Conservation (phyloP, 2,888 invertebrate species). For the Sarcophaga carnaria region DNA sequence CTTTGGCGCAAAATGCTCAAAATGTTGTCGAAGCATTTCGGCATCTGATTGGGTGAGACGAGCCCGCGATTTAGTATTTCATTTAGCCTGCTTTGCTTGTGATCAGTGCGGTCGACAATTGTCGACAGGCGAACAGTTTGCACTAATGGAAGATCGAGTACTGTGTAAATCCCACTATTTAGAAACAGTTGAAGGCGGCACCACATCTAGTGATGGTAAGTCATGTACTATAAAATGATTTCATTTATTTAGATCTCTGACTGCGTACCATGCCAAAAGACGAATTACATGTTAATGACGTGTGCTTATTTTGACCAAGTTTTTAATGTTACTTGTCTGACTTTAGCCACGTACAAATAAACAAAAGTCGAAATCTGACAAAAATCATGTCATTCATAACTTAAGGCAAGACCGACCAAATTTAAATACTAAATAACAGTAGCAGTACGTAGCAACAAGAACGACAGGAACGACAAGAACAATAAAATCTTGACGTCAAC, state of each 20-base stretch:
- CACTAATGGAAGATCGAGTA: constrained; percentile 95
- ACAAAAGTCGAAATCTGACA: constrained; percentile 71
- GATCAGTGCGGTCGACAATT: constrained; percentile 96
- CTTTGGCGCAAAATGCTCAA: constrained; percentile 97
- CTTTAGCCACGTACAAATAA: constrained; percentile 71
- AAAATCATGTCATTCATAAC: constrained; percentile 75
- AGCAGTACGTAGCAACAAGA: not conserved
- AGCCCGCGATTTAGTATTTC: constrained; percentile 96
- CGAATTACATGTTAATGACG: constrained; percentile 66
- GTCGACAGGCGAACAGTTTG: constrained; percentile 98
- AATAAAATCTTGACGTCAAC: constrained; percentile 68
- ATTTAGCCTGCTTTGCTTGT: constrained; percentile 99
- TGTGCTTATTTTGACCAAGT: constrained; percentile 61
- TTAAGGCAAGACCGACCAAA: constrained; percentile 54
- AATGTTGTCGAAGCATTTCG: constrained; percentile 95
- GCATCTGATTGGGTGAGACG: constrained; percentile 99
- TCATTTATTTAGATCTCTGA: not conserved
- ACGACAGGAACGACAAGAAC: constrained; percentile 50
- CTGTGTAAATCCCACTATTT: constrained; percentile 99
- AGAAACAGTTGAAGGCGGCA: constrained; percentile 96
- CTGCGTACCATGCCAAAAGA: constrained; percentile 50
- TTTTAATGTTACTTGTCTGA: constrained; percentile 55
- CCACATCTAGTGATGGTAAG: constrained; percentile 93
- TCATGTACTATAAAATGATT: constrained; percentile 2
- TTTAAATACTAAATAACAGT: constrained; percentile 20